Evolutionary conservation across 2,797 vertebrate genomes (phyloP).

Genomic region (Nasua narica): DNA sequence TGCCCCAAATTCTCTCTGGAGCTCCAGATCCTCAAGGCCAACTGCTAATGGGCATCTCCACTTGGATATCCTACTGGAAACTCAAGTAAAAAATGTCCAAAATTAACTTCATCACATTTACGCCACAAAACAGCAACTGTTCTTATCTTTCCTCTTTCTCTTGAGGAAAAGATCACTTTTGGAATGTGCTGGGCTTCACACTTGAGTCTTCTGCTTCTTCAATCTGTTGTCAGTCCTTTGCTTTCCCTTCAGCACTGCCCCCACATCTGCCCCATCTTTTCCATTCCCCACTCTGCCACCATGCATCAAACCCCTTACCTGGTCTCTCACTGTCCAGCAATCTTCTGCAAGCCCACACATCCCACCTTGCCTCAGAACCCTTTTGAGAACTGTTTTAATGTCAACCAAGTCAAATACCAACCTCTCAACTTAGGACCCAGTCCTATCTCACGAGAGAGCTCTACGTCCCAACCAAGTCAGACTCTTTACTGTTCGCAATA

Average conservation of each 20-base stretch:
- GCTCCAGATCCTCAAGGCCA: neutral
- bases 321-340: neutral
- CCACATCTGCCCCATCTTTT: neutral
- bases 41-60: neutral
- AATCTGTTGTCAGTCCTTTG: neutral
- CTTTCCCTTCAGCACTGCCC: neutral
- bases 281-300: neutral
- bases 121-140: neutral
- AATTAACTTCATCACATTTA: neutral
- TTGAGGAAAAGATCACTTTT: neutral
- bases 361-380: neutral
- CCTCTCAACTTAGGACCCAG: neutral
- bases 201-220: neutral
- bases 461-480: neutral
- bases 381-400: neutral
- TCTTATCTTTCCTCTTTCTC: neutral
- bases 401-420: neutral
- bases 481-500: neutral
- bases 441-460: too few relatives aligned
- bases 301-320: fast-evolving
- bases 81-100: neutral
- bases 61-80: neutral
- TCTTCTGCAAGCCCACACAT: neutral
- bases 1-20: neutral
- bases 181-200: neutral